phyloP scores from a whole-genome alignment of 2,888 invertebrate species.

The Acronicta aceris region DNA sequence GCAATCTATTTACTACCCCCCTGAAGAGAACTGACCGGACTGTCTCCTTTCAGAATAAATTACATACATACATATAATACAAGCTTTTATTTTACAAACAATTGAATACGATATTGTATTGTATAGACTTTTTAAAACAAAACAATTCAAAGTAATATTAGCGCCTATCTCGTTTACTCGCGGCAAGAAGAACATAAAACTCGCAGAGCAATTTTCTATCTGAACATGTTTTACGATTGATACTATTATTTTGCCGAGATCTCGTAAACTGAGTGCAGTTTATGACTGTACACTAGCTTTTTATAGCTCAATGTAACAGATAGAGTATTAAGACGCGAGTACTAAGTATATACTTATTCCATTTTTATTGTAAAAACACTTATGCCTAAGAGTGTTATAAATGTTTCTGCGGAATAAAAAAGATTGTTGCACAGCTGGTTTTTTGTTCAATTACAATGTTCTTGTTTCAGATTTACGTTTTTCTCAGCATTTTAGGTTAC shows the following conservation, averaged over 20 bases:
- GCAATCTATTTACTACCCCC: too few species aligned
- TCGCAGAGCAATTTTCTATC: slow-evolving; percentile 57
- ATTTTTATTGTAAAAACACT: slow-evolving; percentile 48
- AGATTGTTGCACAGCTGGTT: slow-evolving; percentile 6
- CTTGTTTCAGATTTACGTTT: neutral
- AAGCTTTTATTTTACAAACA: too few species aligned
- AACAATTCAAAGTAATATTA: slow-evolving; percentile 18
- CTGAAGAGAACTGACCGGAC: too few species aligned
- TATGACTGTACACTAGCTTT: slow-evolving; percentile 62
- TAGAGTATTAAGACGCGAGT: slow-evolving; percentile 53
- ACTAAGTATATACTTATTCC: slow-evolving; percentile 41
- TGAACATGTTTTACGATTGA: slow-evolving; percentile 65
- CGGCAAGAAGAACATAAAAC: slow-evolving; percentile 42
- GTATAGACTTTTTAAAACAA: slow-evolving; percentile 6
- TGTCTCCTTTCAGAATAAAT: too few species aligned
- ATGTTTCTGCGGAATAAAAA: slow-evolving; percentile 12
- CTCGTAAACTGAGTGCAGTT: slow-evolving; percentile 67
- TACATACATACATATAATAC: too few species aligned
- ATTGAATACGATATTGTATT: too few species aligned
- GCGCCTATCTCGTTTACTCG: slow-evolving; percentile 11
- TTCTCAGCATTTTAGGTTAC: neutral
- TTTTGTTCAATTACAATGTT: neutral
- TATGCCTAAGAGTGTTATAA: slow-evolving; percentile 32
- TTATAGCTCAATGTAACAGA: slow-evolving; percentile 58
- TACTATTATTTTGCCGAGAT: slow-evolving; percentile 65